A percentile compares a stretch with the other conserved stretches of the same genome.
Conservation (phyloP, 2,113 vertebrate species). For the Limanda limanda region DNA sequence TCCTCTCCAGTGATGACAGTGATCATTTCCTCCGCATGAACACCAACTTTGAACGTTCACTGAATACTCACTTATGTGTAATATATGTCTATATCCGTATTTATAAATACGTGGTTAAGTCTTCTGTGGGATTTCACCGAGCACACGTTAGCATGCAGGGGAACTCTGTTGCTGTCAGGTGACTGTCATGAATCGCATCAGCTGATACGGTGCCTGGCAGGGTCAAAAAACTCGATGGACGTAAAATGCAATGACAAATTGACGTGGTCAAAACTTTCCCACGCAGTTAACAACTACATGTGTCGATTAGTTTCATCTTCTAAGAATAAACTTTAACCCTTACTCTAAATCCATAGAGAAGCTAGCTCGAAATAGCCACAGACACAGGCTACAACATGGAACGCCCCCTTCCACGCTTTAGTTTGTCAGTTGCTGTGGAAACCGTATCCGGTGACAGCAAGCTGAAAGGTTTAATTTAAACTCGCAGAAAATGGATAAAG, state of each 20-base stretch:
- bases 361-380: background rate
- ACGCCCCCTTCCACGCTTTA: background rate
- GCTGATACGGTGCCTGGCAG: slow-evolving; percentile 61
- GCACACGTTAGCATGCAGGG: background rate
- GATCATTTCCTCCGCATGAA: slow-evolving; percentile 1
- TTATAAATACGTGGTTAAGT: background rate
- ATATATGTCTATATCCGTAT: background rate
- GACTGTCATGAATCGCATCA: slow-evolving; percentile 58
- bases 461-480: background rate
- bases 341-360: background rate
- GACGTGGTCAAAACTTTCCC: no score
- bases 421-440: slow-evolving; percentile 62
- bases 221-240: slow-evolving; percentile 23
- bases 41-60: background rate
- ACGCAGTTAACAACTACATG: background rate
- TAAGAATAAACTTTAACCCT: background rate
- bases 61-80: background rate
- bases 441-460: background rate
- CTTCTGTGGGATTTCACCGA: background rate
- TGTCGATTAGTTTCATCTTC: background rate
- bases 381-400: background rate
- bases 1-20: background rate
- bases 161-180: slow-evolving; percentile 75
- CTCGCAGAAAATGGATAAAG: background rate
- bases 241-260: slow-evolving; percentile 6